Evolutionary conservation across 2,888 invertebrate species (phyloP), one percentile per base, ranked within the genome.

Genomic region (Stomorhina lunata): DNA sequence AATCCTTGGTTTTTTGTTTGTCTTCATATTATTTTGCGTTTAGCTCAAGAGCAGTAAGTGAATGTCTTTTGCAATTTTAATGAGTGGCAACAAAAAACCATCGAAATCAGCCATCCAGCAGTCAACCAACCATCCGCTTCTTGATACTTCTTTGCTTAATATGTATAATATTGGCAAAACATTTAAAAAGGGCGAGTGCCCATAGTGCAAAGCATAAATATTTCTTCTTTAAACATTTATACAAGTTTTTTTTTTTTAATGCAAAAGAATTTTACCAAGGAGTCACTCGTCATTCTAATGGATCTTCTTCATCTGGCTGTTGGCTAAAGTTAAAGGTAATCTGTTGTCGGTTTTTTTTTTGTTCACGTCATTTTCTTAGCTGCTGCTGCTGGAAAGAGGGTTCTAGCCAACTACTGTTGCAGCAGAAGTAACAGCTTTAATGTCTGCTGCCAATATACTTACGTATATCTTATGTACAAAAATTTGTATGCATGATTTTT

Each of bases 21-120:
- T 61, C 17, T 66, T 25, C 25, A 34, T 59, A 61, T 61, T 77
- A 68, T 68, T 59, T 68, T 68, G 59, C 68, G 76, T 77, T 78
- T 48, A 55, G 43, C 75, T 71, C 71, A 75, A 59, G 81, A 59
- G 20, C 29, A 72, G 48, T 71, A 79, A 82, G 78, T 66, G 78
- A 82, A 78, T 79, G 81, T 82, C 79, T 78, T 82, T 79, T 82
- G 81, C 81, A 82, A 82, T 82, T 82, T 82, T 82, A 79, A 82
- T 82, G 81, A 82, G 79, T 75, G 40, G 69, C 78, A 77, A 15
- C 34, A 34, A 45, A 34, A 20, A 43, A 57, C 61, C 10, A 20
- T 29, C 12, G 27, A 48, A 53, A 50, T 27, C 59, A 76, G 25
- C 68, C 63, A 80, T 63, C 55, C 48, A 68, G 57, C 57, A 53